Evolutionary conservation across 2,888 invertebrate genomes (phyloP), one percentile per base, ranked within the genome.

Genomic region (Stictocephala bisonia): DNA sequence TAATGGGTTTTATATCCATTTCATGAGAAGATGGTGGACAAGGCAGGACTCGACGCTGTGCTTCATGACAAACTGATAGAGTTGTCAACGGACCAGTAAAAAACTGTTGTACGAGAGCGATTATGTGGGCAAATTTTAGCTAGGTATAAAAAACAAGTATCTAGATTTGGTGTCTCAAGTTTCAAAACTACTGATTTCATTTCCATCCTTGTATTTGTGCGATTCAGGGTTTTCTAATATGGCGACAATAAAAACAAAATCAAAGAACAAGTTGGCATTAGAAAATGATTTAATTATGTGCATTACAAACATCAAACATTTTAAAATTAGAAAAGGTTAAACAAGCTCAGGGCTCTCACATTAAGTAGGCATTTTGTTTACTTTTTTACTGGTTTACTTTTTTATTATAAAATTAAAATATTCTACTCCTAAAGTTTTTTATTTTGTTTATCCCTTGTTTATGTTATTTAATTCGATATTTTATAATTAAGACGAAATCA

Each of bases 11-110:
- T 44, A 24, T 15, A 66, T 44, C 66, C 44, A 3, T 44, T 66
- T 22, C 41, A 20, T 41, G 66, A 66, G 24, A 22, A 41, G 26
- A 13, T 26, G 15, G 44, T 44, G 29, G 29, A 20, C 41, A 44
- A 15, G 15, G 66, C 66, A 27, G 66, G 44, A 26, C 9, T 66
- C n/a, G 18, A 15, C 26, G 26, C 26, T 13, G 9, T 13, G 20
- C 66, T 41, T 24, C 66, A 66, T 44, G 66, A 66, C 26, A 26
- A 66, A 41, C 66, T 66, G 11, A 24, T 41, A 15, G 48, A 66
- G 9, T 20, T 66, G 2, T 66, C 66, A 26, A 41, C n/a, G 15
- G 66, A 66, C 26, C 66, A 66, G 41, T 66, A 24, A 22, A 44
- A 66, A 20, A 24, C 22, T 66, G 27, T 4, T 18, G 9, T 44